Percentiles rank a stretch among this genome's conserved stretches.
Conservation (phyloP, 2,888 invertebrate genomes). For the Portevinia maculata region DNA sequence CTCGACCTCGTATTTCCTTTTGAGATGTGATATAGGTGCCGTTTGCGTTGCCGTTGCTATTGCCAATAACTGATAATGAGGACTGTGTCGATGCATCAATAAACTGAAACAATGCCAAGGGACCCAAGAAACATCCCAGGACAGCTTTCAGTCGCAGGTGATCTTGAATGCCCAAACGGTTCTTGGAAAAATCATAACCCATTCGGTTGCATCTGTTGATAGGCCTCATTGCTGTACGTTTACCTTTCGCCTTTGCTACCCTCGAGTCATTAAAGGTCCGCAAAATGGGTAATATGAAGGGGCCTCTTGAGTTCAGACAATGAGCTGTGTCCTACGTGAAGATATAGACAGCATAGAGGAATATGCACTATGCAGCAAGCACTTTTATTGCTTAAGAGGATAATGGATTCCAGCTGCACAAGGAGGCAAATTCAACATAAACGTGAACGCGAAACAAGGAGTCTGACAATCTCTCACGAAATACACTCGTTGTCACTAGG, state of each 20-base stretch:
- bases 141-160: conserved; percentile 42
- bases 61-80: conserved; percentile 42
- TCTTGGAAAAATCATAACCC: conserved; percentile 1
- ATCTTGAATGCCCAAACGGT: conserved; percentile 23
- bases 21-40: conserved; percentile 20
- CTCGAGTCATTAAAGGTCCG: conserved; percentile 56
- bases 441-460: conserved; percentile 64
- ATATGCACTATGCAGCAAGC: conserved; percentile 42
- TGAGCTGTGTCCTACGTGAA: neutral
- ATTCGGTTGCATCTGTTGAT: conserved; percentile 41
- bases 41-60: conserved; percentile 31
- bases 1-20: conserved; percentile 40
- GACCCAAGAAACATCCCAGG: conserved; percentile 39
- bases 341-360: conserved; percentile 15
- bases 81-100: conserved; percentile 55
- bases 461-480: conserved; percentile 53
- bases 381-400: conserved; percentile 53
- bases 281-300: conserved; percentile 52
- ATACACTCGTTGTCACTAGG: conserved; percentile 5
- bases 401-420: conserved; percentile 67
- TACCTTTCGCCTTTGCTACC: conserved; percentile 4
- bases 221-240: conserved; percentile 39
- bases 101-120: conserved; percentile 65
- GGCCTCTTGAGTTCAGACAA: conserved; percentile 32
- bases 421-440: conserved; percentile 40